Evolutionary conservation across 2,888 invertebrate genomes (phyloP), one percentile per base, ranked within the genome.

Genomic region (Cremastinae sp.): DNA sequence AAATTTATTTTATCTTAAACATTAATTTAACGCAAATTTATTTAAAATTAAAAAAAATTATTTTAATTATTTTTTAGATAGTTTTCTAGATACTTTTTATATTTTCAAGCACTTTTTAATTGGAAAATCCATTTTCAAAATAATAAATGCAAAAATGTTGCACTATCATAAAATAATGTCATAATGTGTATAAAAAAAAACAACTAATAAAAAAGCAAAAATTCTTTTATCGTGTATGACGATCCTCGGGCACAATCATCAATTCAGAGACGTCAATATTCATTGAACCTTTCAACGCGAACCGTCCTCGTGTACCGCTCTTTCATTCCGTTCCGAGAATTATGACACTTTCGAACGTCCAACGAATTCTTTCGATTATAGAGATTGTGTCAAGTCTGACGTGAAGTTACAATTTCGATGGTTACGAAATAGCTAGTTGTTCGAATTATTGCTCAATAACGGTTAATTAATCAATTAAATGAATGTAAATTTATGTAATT

Each of bases 261-360:
- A 20, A 61, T 71, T 71, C 28, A 41, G 53, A 16, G 18, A 39
- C 47, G 71, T 66, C 75, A 61, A 72, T 75, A 62, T 66, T 68
- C 75, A 56, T 75, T 75, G 71, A 72, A 47, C 75, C 61, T 9
- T 61, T 66, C 4, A n/a, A 10, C 35, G 7, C 49, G 18, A 14
- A 55, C 2, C 20, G 14, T 47, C 45, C 47, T 59, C 47, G 28
- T 39, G 20, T 39, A 7, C 51, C 58, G 28, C 59, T 58, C 49
- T 49, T 9, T 35, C 35, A 22, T 53, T 59, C 10, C 37, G 20
- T 45, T 18, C 37, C 39, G 18, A 45, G 22, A 68, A 58, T n/a
- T 18, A 28, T 45, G 35, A 35, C 10, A 14, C 22, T 18, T 37
- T 41, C 16, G 22, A n/a, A 37, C 47, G 28, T 41, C 53, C 41